phyloP scores from a whole-genome alignment of 2,797 vertebrate genomes.

The Poecilia gillii region DNA sequence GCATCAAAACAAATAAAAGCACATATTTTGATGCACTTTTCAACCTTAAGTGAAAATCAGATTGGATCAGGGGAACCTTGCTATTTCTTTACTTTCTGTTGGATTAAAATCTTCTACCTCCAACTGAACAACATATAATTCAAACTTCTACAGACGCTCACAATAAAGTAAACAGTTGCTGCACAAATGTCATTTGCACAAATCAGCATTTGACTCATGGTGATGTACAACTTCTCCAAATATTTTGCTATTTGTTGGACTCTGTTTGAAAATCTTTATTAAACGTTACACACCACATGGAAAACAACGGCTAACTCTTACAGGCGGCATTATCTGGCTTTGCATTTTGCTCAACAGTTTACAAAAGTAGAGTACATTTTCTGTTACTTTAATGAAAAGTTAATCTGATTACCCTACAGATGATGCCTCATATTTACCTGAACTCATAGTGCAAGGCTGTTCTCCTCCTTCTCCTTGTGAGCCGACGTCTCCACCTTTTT shows the following conservation, averaged over 20 bases:
- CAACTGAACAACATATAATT: background rate
- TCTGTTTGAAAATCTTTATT: background rate
- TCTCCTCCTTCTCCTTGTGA: slow-evolving; percentile 18
- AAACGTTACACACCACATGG: background rate
- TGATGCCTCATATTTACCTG: slow-evolving; percentile 59
- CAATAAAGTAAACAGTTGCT: background rate
- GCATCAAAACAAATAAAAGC: background rate
- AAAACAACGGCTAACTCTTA: background rate
- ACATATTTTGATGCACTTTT: background rate
- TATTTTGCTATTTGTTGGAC: background rate
- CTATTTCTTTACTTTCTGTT: background rate
- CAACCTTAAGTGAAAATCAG: background rate
- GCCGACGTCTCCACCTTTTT: slow-evolving; percentile 6
- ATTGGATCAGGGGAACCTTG: background rate
- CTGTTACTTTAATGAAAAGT: background rate
- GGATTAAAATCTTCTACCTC: background rate
- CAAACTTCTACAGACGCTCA: background rate
- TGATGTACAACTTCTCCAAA: background rate
- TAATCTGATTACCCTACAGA: background rate
- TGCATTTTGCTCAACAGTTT: background rate
- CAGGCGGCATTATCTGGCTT: too few species aligned
- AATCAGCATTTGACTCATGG: background rate
- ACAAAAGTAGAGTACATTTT: background rate
- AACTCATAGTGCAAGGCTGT: slow-evolving; percentile 40
- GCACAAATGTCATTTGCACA: background rate